Conservation (phyloP, 2,888 invertebrate genomes). For the Hydraecia micacea region DNA sequence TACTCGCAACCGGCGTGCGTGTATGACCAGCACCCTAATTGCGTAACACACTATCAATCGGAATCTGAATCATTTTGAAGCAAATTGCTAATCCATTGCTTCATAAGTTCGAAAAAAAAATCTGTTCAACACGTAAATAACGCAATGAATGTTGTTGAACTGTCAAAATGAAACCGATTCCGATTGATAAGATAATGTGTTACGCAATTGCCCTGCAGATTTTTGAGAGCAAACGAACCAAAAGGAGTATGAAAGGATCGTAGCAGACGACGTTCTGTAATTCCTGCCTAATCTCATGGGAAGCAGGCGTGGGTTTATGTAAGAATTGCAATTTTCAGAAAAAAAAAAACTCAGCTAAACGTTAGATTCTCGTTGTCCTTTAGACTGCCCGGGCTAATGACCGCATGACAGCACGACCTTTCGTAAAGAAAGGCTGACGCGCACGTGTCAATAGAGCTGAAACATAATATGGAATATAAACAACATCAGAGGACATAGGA, state of each 20-base stretch:
- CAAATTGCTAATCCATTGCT: no score
- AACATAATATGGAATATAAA: background rate
- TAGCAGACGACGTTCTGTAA: background rate
- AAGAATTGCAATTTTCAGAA: background rate
- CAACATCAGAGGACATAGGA: conserved; percentile 12
- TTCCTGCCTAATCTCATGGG: background rate
- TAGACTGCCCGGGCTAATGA: background rate
- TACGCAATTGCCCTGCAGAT: no score
- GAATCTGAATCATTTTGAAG: no score
- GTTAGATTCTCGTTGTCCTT: background rate
- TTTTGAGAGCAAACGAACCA: background rate
- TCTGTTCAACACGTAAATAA: no score
- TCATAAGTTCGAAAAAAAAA: no score
- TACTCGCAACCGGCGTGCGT: background rate
- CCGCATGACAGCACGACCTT: conserved; percentile 28
- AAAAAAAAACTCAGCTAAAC: background rate
- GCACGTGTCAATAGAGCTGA: background rate
- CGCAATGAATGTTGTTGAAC: no score
- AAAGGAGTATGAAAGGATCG: background rate
- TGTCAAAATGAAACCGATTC: no score
- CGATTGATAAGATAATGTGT: no score
- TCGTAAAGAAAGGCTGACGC: conserved; percentile 10
- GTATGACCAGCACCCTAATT: no score
- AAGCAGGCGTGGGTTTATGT: background rate
- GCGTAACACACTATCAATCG: no score